Conservation (phyloP, 2,113 vertebrate species). For the Strigops habroptila region DNA sequence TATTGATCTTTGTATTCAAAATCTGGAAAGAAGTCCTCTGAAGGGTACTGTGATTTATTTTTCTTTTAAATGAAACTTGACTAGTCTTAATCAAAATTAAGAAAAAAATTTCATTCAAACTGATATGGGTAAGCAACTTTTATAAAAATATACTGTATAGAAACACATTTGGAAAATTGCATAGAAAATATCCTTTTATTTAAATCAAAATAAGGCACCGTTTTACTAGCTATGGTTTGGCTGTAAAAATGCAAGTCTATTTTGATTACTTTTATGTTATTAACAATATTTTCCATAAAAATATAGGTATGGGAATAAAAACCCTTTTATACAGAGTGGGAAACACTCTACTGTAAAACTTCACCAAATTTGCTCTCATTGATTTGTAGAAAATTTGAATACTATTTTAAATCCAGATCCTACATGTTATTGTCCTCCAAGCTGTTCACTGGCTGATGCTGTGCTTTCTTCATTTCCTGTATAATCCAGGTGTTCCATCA, state of each 20-base stretch:
- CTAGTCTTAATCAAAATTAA: conserved; percentile 23
- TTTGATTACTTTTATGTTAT: conserved; percentile 48
- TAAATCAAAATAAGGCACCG: conserved; percentile 73
- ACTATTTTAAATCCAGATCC: neutral
- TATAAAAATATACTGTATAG: conserved; percentile 75
- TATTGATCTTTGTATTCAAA: neutral
- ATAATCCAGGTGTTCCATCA: conserved; percentile 74
- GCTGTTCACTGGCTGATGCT: conserved; percentile 46
- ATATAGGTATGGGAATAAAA: conserved; percentile 60
- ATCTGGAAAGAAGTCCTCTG: neutral
- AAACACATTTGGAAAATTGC: conserved; percentile 64
- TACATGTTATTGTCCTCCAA: conserved; percentile 51
- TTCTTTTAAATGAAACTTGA: neutral
- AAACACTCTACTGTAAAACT: conserved; percentile 44
- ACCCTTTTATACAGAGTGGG: conserved; percentile 44
- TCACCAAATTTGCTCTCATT: conserved; percentile 31
- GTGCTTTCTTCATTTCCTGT: conserved; percentile 72
- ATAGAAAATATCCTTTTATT: conserved; percentile 73
- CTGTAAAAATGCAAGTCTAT: conserved; percentile 57
- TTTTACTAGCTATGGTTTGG: conserved; percentile 57
- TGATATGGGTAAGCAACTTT: conserved; percentile 6
- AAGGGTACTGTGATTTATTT: neutral
- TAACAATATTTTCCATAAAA: conserved; percentile 68
- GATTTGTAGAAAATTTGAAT: conserved; percentile 37
- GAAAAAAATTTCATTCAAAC: neutral